These are phyloP conservation scores for Venusia cambrica DNA, from an alignment of 2,888 invertebrate species.

Conservation along the genomic window DNA sequence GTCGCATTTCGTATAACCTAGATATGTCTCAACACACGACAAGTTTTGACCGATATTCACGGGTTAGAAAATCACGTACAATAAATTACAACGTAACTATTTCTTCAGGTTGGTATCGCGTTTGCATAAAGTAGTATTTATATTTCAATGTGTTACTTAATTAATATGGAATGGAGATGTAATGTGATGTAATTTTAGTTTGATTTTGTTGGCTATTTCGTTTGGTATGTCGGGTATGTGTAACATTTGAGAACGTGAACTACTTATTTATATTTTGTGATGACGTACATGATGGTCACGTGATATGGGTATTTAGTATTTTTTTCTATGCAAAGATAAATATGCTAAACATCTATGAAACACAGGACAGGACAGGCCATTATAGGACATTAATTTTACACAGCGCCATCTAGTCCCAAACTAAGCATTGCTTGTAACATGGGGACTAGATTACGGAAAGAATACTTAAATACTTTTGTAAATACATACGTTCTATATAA, in stretches of 20 bases:
- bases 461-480: no score
- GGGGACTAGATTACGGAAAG: no score
- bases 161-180: slow-evolving; percentile 14
- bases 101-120: slow-evolving; percentile 17
- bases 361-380: no score
- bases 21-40: slow-evolving; percentile 4
- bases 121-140: slow-evolving; percentile 15
- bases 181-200: slow-evolving; percentile 10
- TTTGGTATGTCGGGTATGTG: slow-evolving; percentile 1
- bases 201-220: background rate
- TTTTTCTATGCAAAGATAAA: no score
- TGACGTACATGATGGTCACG: no score
- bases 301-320: no score
- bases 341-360: no score
- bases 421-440: no score
- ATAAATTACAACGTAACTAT: slow-evolving; percentile 11
- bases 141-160: slow-evolving; percentile 14
- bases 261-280: no score
- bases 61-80: slow-evolving; percentile 23
- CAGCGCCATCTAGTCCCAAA: no score
- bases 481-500: no score
- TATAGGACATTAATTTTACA: no score
- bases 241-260: background rate
- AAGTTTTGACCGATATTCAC: slow-evolving; percentile 21
- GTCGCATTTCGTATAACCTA: background rate